Base-by-base conservation (phyloP, 2,797 vertebrate species). In the Pseudochaenichthys georgianus region DNA sequence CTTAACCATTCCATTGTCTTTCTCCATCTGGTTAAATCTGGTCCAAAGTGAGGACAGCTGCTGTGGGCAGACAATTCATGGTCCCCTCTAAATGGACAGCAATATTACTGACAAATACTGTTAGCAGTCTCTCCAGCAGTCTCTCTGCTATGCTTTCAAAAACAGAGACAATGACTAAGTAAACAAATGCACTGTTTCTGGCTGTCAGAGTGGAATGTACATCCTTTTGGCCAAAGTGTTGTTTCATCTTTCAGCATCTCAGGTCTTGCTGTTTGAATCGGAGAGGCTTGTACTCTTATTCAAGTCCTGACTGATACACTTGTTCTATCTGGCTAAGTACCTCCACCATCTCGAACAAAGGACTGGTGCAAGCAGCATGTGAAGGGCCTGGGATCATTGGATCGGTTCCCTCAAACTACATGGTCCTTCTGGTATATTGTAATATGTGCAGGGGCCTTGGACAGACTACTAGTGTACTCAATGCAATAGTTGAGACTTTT, bases 401-500 rank as follows among this genome's bases (percentile, higher is more conserved):
- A 38, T 38, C 11, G 2, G 51, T 43, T 51, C 17, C 28, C 42
- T 64, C 50, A 57, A 42, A 9, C 1, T 6, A 62, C 15, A 42
- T 2, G 5, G 50, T 23, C 17, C 57, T n/a, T 42, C 43, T 60
- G 69, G 21, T 64, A 47, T 28, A 41, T 51, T 13, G 21, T 58
- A 1, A 45, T n/a, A 23, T 62, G 57, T 75, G 60, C 50, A 47
- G 55, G 69, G 70, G 42, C 70, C 54, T 73, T 83, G 81, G 78
- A 85, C 51, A 75, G 84, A 84, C 69, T 77, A 84, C 69, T 77
- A 57, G 70, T 85, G 85, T 86, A 77, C 77, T 76, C 86, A 93
- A 93, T 94, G 92, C 93, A 94, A 89, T 84, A 86, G 77, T 75
- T 53, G 75, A 83, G 83, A 89, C 81, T 60, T 75, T 83, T 70